These are phyloP conservation scores for Strix occidentalis DNA, from an alignment of 2,797 vertebrate species.

Conservation along the genomic window DNA sequence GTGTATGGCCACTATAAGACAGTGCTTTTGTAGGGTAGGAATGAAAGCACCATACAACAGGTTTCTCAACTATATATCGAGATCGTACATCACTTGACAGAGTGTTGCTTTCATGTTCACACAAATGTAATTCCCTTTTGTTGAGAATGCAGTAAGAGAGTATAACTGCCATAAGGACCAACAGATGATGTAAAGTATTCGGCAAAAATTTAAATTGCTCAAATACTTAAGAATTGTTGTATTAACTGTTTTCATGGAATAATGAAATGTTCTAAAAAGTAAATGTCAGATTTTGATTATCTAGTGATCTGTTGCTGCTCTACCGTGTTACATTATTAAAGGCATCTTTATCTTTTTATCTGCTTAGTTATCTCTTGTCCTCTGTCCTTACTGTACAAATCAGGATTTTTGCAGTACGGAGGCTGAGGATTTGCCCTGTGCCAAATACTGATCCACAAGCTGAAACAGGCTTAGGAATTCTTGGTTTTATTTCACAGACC, in stretches of 20 bases:
- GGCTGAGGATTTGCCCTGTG: background rate
- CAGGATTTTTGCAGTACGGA: background rate
- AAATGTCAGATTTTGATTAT: background rate
- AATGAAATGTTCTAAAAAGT: background rate
- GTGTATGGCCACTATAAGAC: background rate
- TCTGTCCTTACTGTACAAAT: background rate
- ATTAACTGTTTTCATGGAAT: background rate
- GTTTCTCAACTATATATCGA: background rate
- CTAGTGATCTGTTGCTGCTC: background rate
- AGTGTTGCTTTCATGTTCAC: background rate
- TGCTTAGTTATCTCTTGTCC: background rate
- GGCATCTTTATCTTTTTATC: background rate
- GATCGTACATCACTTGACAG: background rate
- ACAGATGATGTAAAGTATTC: background rate
- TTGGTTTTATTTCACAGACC: background rate
- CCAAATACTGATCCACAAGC: background rate
- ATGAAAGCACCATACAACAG: background rate
- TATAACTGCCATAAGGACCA: background rate
- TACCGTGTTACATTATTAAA: background rate
- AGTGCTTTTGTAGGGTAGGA: background rate
- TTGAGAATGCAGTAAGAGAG: background rate
- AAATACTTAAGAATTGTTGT: background rate
- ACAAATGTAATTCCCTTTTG: slow-evolving; percentile 4
- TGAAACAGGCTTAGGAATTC: background rate
- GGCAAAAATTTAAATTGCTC: background rate